Base-by-base conservation (phyloP, 1,140 invertebrate genomes). In the Drosophila baimaii region DNA sequence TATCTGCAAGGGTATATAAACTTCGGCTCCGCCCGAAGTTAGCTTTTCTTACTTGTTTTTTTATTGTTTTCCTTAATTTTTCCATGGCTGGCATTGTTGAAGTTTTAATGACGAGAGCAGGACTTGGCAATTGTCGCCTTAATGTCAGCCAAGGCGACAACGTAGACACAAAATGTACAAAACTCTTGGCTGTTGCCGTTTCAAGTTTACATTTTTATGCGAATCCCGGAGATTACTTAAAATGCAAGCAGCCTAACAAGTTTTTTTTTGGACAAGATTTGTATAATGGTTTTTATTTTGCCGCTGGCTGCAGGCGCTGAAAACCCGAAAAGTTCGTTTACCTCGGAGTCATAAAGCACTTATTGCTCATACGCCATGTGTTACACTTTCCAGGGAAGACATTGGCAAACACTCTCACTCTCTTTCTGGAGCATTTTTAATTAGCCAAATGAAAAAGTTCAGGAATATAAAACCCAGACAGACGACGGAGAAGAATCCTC, bases 391-490 rank as follows among this genome's bases (percentile, higher is more conserved):
- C 55, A 74, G 56, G 62, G 37, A 73, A 79, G 75, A 86, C 77
- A 68, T 49, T 55, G 57, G 76, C 73, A 81, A 71, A 73, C 69
- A 73, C 69, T 73, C 54, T 72, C 31, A 37, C 49, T 75, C 17
- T 49, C 27, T n/a, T n/a, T 23, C 54, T 41, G 51, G 71, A 78
- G 83, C 66, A 89, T 80, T 89, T 89, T 89, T 89, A 89, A 89
- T 89, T 89, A 89, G 85, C 77, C 84, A 84, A 89, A 89, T 89
- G 84, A 89, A 89, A 89, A 89, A 89, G 77, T 89, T 89, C 59
- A 84, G 19, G 37, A 89, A 84, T 85, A 79, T 77, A 54, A 85
- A 78, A 44, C 58, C 51, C 27, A 55, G 52, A 44, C 31, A 69
- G 51, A 39, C 55, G 51, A 39, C 55, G n/a, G 12, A 10, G 65